These are phyloP conservation scores for Zootoca vivipara DNA, from an alignment of 2,113 vertebrate species.

Conservation along the genomic window DNA sequence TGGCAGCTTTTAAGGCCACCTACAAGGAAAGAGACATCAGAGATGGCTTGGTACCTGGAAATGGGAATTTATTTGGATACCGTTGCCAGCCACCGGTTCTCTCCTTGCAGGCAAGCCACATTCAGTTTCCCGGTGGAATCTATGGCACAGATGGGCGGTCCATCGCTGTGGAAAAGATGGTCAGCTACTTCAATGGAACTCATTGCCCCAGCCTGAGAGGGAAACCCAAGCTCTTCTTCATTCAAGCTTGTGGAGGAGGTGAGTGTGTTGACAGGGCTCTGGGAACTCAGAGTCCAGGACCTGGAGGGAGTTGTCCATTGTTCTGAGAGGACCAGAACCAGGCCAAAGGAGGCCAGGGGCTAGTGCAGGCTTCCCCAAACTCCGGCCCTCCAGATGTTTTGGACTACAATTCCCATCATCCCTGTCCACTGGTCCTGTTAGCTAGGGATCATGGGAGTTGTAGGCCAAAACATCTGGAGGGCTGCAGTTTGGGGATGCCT, in stretches of 20 bases:
- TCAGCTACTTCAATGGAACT: conserved; percentile 88
- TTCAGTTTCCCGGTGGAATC: conserved; percentile 89
- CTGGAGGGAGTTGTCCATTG: not conserved
- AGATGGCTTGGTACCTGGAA: too few relatives aligned
- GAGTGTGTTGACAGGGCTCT: conserved; percentile 21
- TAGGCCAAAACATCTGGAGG: too few relatives aligned
- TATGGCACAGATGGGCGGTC: conserved; percentile 85
- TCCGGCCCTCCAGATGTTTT: too few relatives aligned
- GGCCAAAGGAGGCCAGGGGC: too few relatives aligned
- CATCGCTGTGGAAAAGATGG: conserved; percentile 85
- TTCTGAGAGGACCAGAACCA: too few relatives aligned
- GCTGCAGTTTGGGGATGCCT: too few relatives aligned
- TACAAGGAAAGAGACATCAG: not conserved
- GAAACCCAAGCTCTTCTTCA: conserved; percentile 97
- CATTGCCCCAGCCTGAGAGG: conserved; percentile 86
- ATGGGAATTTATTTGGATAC: too few relatives aligned
- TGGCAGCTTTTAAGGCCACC: not conserved
- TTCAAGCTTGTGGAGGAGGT: conserved; percentile 98
- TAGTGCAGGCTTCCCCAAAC: too few relatives aligned
- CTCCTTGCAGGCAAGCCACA: conserved; percentile 84
- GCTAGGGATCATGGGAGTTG: too few relatives aligned
- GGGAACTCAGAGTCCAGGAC: not conserved
- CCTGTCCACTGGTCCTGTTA: too few relatives aligned
- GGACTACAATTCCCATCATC: too few relatives aligned
- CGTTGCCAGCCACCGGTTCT: not conserved